These are phyloP conservation scores for Isichthys henryi DNA, from an alignment of 2,113 vertebrate species.

Conservation along the genomic window DNA sequence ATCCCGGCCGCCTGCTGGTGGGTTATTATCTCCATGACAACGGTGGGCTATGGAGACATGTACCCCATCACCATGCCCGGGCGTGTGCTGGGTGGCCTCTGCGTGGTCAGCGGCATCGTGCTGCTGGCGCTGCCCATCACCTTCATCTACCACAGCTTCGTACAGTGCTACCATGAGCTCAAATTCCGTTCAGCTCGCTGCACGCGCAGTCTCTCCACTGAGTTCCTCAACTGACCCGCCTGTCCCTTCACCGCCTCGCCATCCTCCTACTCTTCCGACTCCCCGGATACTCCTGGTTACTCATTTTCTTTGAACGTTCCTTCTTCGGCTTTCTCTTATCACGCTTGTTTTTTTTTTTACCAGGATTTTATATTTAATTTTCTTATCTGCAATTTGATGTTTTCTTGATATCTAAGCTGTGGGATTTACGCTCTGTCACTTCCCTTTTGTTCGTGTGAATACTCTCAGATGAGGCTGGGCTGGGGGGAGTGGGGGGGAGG, in stretches of 20 bases:
- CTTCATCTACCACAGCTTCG: conserved; percentile 97
- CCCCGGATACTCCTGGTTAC: neutral
- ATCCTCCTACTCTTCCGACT: neutral
- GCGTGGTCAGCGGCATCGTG: conserved; percentile 91
- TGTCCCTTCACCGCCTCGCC: neutral
- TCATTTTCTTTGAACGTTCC: neutral
- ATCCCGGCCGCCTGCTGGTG: conserved; percentile 96
- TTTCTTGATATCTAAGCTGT: neutral
- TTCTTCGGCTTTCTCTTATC: neutral
- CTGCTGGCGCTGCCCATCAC: conserved; percentile 89
- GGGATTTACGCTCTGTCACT: conserved; percentile 6
- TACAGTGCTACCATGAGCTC: conserved; percentile 92
- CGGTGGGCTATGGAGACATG: conserved; percentile 95
- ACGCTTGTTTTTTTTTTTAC: neutral
- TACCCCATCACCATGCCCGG: conserved; percentile 88
- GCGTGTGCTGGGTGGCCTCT: conserved; percentile 85
- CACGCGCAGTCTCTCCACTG: conserved; percentile 69
- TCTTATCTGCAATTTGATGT: neutral
- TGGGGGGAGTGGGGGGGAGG: neutral
- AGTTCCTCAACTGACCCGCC: conserved; percentile 76
- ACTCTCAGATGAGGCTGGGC: neutral
- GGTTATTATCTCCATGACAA: conserved; percentile 99
- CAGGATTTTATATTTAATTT: neutral
- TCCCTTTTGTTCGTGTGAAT: neutral
- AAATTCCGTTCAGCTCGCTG: conserved; percentile 80